phyloP scores from a whole-genome alignment of 2,888 invertebrate genomes.

The Clepsis dumicolana region DNA sequence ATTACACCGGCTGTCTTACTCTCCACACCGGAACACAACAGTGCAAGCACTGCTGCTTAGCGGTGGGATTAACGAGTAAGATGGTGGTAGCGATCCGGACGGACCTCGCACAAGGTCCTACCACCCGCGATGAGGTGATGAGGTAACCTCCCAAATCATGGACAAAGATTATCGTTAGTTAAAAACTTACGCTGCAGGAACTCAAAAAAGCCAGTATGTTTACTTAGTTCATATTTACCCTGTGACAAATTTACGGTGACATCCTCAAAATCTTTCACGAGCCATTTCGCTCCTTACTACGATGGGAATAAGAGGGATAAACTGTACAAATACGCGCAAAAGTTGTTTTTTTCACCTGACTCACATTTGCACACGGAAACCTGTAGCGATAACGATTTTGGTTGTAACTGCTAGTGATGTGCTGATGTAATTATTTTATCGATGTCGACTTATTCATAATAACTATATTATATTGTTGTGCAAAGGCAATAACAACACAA shows the following conservation, averaged over 20 bases:
- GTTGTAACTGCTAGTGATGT: conserved; percentile 57
- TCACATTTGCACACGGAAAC: conserved; percentile 63
- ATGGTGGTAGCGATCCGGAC: too few relatives aligned
- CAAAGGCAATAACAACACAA: too few relatives aligned
- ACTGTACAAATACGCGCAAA: conserved; percentile 6
- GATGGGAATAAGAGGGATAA: neutral
- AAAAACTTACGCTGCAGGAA: conserved; percentile 15
- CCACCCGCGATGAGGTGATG: too few relatives aligned
- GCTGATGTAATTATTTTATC: conserved; percentile 39
- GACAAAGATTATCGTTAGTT: neutral
- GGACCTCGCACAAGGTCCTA: too few relatives aligned
- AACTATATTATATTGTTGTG: too few relatives aligned
- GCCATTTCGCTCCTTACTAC: conserved; percentile 21
- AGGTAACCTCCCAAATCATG: neutral
- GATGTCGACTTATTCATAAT: conserved; percentile 17
- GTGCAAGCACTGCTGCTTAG: too few relatives aligned
- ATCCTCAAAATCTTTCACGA: conserved; percentile 15
- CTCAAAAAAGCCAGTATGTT: conserved; percentile 38
- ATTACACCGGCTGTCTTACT: too few relatives aligned
- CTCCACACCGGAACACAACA: too few relatives aligned
- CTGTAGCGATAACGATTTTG: conserved; percentile 62
- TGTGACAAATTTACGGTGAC: conserved; percentile 23
- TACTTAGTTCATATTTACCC: conserved; percentile 32
- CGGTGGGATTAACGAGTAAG: too few relatives aligned
- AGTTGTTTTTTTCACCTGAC: conserved; percentile 49